phyloP scores from a whole-genome alignment of 2,113 vertebrate genomes.

The Rhynchomys soricoides region DNA sequence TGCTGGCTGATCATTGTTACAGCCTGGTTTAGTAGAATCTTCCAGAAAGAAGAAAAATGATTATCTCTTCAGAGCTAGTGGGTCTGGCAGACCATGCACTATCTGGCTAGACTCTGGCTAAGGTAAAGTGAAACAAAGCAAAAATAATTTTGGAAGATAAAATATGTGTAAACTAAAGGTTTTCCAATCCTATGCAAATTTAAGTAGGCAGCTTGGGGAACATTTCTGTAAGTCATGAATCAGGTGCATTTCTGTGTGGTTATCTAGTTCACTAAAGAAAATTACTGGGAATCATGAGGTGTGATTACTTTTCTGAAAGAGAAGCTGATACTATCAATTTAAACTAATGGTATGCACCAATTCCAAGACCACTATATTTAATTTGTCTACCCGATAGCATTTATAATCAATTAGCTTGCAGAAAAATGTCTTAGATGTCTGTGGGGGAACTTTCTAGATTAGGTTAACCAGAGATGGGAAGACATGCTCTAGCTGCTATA shows the following conservation, averaged over 20 bases:
- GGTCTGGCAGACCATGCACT: conserved; percentile 79
- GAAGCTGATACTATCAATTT: conserved; percentile 83
- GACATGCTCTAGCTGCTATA: background rate
- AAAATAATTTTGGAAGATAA: conserved; percentile 84
- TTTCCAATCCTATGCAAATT: conserved; percentile 73
- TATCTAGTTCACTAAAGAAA: conserved; percentile 80
- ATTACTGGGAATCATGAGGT: conserved; percentile 75
- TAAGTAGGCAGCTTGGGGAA: background rate
- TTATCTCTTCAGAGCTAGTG: conserved; percentile 87
- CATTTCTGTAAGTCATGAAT: conserved; percentile 71
- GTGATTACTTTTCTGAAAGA: conserved; percentile 82
- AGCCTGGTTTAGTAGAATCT: conserved; percentile 91
- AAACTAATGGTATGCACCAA: conserved; percentile 84
- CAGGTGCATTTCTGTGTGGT: conserved; percentile 83
- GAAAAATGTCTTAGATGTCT: background rate
- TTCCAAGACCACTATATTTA: background rate
- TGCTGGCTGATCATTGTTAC: conserved; percentile 83
- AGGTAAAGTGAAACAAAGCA: conserved; percentile 81
- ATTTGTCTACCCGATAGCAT: background rate
- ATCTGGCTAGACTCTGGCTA: conserved; percentile 83
- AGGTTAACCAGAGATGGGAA: background rate
- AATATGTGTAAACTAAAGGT: conserved; percentile 78
- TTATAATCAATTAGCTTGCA: background rate
- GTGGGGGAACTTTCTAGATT: background rate
- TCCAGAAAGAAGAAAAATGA: conserved; percentile 93